Conservation (phyloP, 2,888 invertebrate genomes). For the Rosalia funebris region DNA sequence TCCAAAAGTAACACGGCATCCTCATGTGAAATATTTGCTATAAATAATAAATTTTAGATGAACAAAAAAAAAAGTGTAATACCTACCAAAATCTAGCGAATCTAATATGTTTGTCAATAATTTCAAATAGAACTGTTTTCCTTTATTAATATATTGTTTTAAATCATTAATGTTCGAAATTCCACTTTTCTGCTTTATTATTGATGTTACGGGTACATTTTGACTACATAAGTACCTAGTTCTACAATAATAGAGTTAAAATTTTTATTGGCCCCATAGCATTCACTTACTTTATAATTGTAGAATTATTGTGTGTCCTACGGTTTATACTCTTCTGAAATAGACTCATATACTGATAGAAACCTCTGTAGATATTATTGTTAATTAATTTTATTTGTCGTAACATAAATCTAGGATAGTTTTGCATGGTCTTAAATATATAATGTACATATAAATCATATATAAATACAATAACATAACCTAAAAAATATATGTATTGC, state of each 20-base stretch:
- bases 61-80: background rate
- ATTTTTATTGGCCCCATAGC: too few species aligned
- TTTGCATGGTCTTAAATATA: too few species aligned
- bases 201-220: conserved; percentile 2
- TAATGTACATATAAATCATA: too few species aligned
- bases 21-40: conserved; percentile 59
- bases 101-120: conserved; percentile 21
- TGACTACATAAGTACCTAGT: background rate
- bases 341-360: too few species aligned
- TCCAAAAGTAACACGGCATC: conserved; percentile 67
- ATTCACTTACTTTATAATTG: too few species aligned
- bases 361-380: too few species aligned
- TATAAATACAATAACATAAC: too few species aligned
- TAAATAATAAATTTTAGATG: conserved; percentile 33
- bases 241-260: background rate
- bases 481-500: too few species aligned
- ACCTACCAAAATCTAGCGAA: conserved; percentile 28
- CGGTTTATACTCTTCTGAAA: too few species aligned
- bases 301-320: too few species aligned
- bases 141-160: conserved; percentile 16
- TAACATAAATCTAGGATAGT: too few species aligned
- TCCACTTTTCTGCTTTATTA: background rate
- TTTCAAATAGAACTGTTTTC: conserved; percentile 26
- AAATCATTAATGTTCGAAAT: conserved; percentile 10
- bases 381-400: too few species aligned